A percentile compares a stretch with the other conserved stretches of the same genome.
phyloP scores from a whole-genome alignment of 2,113 vertebrate genomes.

The Sinosuthora webbiana region DNA sequence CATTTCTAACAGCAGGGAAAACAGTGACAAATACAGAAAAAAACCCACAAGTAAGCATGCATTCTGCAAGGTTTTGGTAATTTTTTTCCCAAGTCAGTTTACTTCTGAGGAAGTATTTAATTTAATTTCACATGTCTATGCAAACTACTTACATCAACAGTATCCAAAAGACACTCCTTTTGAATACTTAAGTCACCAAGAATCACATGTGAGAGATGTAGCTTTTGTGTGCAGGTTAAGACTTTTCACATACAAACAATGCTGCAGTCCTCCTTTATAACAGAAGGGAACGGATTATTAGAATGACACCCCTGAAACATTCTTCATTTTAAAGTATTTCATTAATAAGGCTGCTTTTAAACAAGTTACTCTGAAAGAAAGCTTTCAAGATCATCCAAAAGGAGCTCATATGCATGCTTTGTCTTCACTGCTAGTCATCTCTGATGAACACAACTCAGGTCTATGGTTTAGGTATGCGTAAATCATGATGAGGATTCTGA shows the following conservation, averaged over 20 bases:
- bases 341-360: neutral
- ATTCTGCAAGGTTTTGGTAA: neutral
- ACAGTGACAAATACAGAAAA: neutral
- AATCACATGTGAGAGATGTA: neutral
- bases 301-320: slow-evolving; percentile 33
- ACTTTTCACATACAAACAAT: neutral
- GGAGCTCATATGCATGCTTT: neutral
- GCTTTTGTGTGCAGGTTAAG: slow-evolving; percentile 4
- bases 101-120: neutral
- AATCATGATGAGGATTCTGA: neutral
- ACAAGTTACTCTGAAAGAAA: neutral
- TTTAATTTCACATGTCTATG: slow-evolving; percentile 2
- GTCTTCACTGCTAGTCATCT: neutral
- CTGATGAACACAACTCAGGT: neutral
- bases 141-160: slow-evolving; percentile 44
- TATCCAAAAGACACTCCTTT: slow-evolving; percentile 28
- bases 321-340: slow-evolving; percentile 46
- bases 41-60: neutral
- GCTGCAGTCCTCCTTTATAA: slow-evolving; percentile 69
- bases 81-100: neutral
- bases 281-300: slow-evolving; percentile 64
- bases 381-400: neutral
- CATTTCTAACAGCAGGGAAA: neutral
- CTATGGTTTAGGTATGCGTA: neutral
- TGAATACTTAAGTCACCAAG: slow-evolving; percentile 19